phyloP scores from a whole-genome alignment of 2,113 vertebrate species.

The Pristiophorus japonicus region DNA sequence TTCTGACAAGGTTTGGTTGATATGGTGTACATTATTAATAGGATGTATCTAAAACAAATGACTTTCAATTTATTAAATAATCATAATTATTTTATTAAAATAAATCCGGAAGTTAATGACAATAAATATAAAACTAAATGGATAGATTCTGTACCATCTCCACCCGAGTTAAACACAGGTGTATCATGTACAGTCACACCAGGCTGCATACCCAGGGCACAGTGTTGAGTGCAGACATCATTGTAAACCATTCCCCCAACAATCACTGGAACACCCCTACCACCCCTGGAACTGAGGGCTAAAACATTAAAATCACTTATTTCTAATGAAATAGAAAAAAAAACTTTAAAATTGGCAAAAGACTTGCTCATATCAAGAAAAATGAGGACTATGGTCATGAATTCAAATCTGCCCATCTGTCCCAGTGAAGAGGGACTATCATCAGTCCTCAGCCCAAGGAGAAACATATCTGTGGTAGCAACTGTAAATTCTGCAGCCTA shows the following conservation, averaged over 20 bases:
- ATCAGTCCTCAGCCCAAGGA: background rate
- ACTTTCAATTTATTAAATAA: constrained; percentile 17
- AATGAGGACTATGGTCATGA: background rate
- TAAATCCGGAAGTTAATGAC: background rate
- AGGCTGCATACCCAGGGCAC: background rate
- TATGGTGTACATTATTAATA: background rate
- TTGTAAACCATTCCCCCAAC: background rate
- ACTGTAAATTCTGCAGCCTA: background rate
- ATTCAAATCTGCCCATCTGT: background rate
- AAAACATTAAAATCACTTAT: background rate
- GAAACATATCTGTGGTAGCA: too few relatives aligned
- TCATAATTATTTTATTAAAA: constrained; percentile 3
- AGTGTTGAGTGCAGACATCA: background rate
- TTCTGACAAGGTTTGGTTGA: background rate
- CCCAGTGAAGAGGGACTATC: background rate
- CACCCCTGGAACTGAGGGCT: background rate
- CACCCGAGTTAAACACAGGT: background rate
- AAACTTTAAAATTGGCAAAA: background rate
- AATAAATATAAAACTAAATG: constrained; percentile 14
- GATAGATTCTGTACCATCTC: background rate
- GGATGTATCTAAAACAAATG: background rate
- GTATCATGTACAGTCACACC: background rate
- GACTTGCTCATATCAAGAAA: too few relatives aligned
- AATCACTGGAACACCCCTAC: background rate
- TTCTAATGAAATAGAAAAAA: background rate